Conservation (phyloP, 2,888 invertebrate species). For the Zele albiditarsus region DNA sequence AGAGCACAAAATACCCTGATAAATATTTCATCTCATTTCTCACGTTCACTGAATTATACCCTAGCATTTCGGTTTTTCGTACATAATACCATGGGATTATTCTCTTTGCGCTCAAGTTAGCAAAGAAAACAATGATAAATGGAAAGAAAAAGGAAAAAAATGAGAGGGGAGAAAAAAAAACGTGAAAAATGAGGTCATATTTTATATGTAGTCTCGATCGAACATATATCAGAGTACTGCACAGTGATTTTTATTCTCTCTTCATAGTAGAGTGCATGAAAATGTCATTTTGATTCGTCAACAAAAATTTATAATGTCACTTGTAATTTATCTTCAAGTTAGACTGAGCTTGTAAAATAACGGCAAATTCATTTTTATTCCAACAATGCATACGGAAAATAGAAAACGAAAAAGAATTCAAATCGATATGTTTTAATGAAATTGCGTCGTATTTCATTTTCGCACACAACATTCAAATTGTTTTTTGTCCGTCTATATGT, state of each 20-base stretch:
- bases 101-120: background rate
- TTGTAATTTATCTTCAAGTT: background rate
- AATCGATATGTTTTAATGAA: no score
- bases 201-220: background rate
- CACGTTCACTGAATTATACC: background rate
- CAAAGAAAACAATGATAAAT: background rate
- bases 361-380: background rate
- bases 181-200: conserved; percentile 13
- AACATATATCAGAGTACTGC: background rate
- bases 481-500: no score
- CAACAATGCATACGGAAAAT: conserved; percentile 1
- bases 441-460: no score
- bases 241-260: background rate
- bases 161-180: conserved; percentile 18
- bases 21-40: background rate
- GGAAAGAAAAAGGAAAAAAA: conserved; percentile 52
- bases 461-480: background rate
- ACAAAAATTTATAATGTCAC: background rate
- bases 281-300: background rate
- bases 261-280: background rate
- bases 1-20: background rate
- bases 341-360: conserved; percentile 6
- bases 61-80: background rate
- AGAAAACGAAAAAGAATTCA: no score
- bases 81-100: background rate